Evolutionary conservation across 2,113 vertebrate species (phyloP), one percentile per base, ranked within the genome.

Genomic region (Cynocephalus volans): DNA sequence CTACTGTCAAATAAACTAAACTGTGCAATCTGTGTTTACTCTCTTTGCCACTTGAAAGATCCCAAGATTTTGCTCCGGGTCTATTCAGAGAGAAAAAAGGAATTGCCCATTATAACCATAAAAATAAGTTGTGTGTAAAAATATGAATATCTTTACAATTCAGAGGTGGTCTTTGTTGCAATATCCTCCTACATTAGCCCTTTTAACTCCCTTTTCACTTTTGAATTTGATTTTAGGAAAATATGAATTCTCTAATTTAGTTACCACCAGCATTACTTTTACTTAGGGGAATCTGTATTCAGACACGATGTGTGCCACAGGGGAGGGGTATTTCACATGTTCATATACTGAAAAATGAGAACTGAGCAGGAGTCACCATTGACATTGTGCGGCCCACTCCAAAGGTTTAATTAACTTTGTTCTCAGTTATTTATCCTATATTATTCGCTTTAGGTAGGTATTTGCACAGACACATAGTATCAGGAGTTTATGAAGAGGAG

Each of bases 181-280:
- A 33, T 48, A 69, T 36, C 8, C 17, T 83, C 21, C 28, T 72
- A n/a, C 58, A 17, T 48, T 81, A 73, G 17, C 5, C 1, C 8
- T 33, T 2, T 69, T 64, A 64, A 45, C 1, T 52, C 26, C 17
- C 26, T 81, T 86, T 88, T 82, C 23, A 64, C 52, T 91, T 94
- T 62, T 73, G 19, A 6, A 85, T 88, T 96, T 45, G 64, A 13
- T 75, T 73, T 86, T 62, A 31, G 24, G 62, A 92, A 93, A 90
- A 72, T 48, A 77, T 28, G 86, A 45, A 4, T 58, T 65, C 6
- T 76, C 17, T 86, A 75, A 81, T 88, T 76, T 48, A 88, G 41
- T 85, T 85, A 73, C 1, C 4, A 70, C 0, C 2, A 31, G 12
- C 45, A 56, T 72, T 45, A 7, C 31, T 87, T 17, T 86, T 84